Evolutionary conservation across 2,113 vertebrate genomes (phyloP), one percentile per base, ranked within the genome.

Genomic region (Erpornis zantholeuca): DNA sequence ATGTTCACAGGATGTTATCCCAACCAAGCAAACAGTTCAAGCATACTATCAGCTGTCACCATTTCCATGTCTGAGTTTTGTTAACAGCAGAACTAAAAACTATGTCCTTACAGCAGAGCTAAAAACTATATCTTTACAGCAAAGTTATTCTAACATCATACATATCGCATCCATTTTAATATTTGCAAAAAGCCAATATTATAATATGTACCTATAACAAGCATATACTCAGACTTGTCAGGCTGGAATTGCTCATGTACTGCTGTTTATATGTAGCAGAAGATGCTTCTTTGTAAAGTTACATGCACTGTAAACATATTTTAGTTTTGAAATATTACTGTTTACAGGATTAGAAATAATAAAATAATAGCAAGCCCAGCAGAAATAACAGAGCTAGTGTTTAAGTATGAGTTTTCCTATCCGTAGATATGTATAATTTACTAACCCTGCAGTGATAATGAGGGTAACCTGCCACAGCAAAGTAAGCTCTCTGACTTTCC

Each of bases 371-470:
- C 21, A 80, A 94, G 29, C 50, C 47, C 70, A 72, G 38, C 4
- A 88, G 63, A 77, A 90, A 64, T 38, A 89, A 76, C 13, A 82
- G 54, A 65, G 47, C n/a, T 77, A 6, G 8, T 61, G 20, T 49
- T 95, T 84, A 38, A 38, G 38, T 38, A 38, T 38, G 4, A 50
- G 44, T 60, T 86, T 76, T 61, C 24, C 47, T 91, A 44, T 75
- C 63, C 63, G 42, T 50, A 57, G 75, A 9, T 73, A 93, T 82
- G 90, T 85, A 82, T 91, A 82, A 91, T 89, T 96, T 80, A 91
- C 53, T 45, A 85, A 35, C 25, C 33, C 49, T 82, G 65, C n/a
- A 76, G 33, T 25, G 59, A 53, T 84, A 89, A 96, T n/a, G 50
- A 92, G 65, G 61, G 54, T 72, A 92, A 80, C 31, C 42, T 76